phyloP scores from a whole-genome alignment of 2,888 invertebrate genomes.

The Heliconius charithonia region DNA sequence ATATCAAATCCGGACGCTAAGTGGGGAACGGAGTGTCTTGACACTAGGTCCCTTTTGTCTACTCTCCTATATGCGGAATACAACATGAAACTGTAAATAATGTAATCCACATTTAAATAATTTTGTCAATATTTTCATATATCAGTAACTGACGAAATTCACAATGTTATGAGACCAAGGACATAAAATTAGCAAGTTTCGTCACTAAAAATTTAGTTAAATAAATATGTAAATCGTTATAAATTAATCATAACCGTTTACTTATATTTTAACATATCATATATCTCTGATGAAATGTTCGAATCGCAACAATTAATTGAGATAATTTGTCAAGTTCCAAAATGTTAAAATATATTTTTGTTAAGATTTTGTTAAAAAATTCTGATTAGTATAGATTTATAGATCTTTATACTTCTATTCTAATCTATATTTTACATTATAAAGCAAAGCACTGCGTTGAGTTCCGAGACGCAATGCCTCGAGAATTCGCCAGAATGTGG shows the following conservation, averaged over 20 bases:
- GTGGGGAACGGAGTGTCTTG: no score
- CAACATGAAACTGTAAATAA: not conserved
- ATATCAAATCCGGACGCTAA: no score
- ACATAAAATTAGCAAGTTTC: constrained; percentile 5
- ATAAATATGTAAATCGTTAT: constrained; percentile 25
- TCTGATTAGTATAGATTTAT: no score
- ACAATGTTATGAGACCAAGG: constrained; percentile 8
- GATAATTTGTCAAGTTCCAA: not conserved
- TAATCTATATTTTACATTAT: no score
- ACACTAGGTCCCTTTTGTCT: no score
- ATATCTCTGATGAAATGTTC: constrained; percentile 1
- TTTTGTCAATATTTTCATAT: not conserved
- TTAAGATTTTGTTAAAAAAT: no score
- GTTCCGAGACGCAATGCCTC: no score
- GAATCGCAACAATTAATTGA: not conserved
- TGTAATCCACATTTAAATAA: not conserved
- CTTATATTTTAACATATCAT: not conserved
- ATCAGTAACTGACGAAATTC: not conserved
- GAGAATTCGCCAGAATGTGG: no score
- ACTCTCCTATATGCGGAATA: no score
- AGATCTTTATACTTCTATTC: no score
- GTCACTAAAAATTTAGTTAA: not conserved
- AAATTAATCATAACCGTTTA: constrained; percentile 24
- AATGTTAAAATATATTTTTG: not conserved
- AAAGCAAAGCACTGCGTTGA: no score